These are phyloP conservation scores for Cromileptes altivelis DNA, from an alignment of 2,113 vertebrate genomes.

Conservation along the genomic window DNA sequence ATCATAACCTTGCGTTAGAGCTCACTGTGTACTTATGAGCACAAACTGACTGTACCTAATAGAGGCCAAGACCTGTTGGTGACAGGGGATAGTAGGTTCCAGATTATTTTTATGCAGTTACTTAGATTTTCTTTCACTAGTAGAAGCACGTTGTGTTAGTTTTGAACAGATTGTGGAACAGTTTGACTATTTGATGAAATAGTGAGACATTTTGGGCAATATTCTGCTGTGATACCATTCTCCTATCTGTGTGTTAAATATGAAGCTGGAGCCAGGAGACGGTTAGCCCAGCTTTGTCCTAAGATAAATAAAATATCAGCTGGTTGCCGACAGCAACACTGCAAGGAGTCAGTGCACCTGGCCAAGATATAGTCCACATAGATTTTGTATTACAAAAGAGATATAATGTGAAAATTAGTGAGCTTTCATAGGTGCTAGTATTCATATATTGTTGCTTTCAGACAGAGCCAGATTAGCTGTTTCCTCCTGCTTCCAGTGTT, in stretches of 20 bases:
- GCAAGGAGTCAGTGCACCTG: no score
- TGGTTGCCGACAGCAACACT: no score
- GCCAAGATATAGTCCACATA: no score
- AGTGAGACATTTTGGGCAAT: background rate
- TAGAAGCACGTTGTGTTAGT: background rate
- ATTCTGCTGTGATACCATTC: no score
- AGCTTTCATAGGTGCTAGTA: no score
- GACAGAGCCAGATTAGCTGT: no score
- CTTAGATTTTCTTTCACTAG: background rate
- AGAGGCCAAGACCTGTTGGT: slow-evolving; percentile 21
- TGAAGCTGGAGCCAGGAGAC: background rate
- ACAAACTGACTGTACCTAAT: slow-evolving; percentile 34
- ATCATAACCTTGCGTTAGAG: slow-evolving; percentile 27
- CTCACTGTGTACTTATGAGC: slow-evolving; percentile 7
- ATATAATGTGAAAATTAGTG: no score
- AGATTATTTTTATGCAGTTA: background rate
- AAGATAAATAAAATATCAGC: no score
- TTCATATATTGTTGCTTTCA: no score
- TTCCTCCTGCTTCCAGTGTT: no score
- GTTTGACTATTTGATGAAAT: background rate
- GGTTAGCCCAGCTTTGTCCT: no score
- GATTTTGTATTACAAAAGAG: no score
- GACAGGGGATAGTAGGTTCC: background rate
- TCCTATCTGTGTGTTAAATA: background rate
- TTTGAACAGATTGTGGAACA: background rate